Evolutionary conservation across 2,113 vertebrate species (phyloP).

Genomic region (Antechinus flavipes): DNA sequence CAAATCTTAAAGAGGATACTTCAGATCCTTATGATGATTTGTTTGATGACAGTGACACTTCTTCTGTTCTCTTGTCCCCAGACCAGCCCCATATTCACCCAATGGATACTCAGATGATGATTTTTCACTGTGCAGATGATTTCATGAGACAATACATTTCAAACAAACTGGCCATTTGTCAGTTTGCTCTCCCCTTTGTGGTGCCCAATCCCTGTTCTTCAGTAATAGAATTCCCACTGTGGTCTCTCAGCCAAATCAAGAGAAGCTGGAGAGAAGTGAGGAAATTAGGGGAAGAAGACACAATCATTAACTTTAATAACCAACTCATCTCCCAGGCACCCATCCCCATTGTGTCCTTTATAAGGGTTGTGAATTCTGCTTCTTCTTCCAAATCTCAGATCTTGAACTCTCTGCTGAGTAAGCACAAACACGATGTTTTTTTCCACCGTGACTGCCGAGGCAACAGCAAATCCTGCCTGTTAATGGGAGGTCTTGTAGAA

Average conservation of each 20-base stretch:
- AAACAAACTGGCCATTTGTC: constrained; percentile 83
- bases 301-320: constrained; percentile 61
- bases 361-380: constrained; percentile 81
- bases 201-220: constrained; percentile 78
- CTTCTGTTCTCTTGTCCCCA: not conserved
- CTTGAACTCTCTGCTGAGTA: constrained; percentile 84
- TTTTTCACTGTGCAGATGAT: constrained; percentile 84
- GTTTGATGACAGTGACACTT: not conserved
- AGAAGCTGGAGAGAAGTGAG: constrained; percentile 81
- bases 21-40: constrained; percentile 67
- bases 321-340: constrained; percentile 75
- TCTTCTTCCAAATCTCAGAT: constrained; percentile 86
- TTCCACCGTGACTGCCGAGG: constrained; percentile 84
- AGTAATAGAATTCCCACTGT: constrained; percentile 81
- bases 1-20: not conserved
- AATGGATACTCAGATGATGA: constrained; percentile 86
- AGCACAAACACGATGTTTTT: constrained; percentile 82
- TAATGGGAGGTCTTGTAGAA: constrained; percentile 86
- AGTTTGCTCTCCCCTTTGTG: constrained; percentile 84
- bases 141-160: constrained; percentile 83
- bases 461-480: constrained; percentile 76
- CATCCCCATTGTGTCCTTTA: constrained; percentile 82
- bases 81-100: constrained; percentile 75
- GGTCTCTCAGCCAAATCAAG: constrained; percentile 82
- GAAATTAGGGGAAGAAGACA: not conserved